A percentile compares a stretch with the other conserved stretches of the same genome.
These are phyloP conservation scores for Vulpes vulpes DNA, from an alignment of 2,113 vertebrate genomes.

Conservation along the genomic window DNA sequence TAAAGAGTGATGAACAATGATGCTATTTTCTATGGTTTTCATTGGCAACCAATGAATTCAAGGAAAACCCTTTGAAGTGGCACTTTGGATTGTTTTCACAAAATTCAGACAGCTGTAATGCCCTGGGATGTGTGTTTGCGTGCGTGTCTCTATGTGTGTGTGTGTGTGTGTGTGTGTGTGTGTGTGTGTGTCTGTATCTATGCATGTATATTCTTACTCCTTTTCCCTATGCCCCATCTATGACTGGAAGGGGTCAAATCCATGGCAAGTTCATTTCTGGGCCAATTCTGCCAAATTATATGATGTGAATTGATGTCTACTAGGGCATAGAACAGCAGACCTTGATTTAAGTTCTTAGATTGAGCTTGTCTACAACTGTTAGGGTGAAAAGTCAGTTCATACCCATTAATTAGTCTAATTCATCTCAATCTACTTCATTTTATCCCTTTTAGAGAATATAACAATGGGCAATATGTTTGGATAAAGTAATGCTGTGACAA, in stretches of 20 bases:
- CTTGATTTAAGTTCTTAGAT: constrained; percentile 90
- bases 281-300: constrained; percentile 90
- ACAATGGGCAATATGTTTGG: constrained; percentile 85
- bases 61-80: constrained; percentile 7
- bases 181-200: not conserved
- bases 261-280: constrained; percentile 90
- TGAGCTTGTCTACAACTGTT: constrained; percentile 89
- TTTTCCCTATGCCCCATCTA: constrained; percentile 67
- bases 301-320: constrained; percentile 90
- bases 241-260: constrained; percentile 84
- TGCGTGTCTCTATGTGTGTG: not conserved
- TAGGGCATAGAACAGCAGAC: constrained; percentile 86
- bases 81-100: constrained; percentile 32
- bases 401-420: constrained; percentile 89
- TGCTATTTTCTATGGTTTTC: not conserved
- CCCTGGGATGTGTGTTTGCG: rapidly evolving
- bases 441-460: constrained; percentile 85
- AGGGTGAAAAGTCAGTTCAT: constrained; percentile 88
- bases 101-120: constrained; percentile 67
- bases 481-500: constrained; percentile 80
- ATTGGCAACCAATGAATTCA: not conserved
- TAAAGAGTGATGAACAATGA: not conserved
- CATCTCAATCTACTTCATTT: constrained; percentile 89
- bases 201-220: not conserved
- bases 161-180: no score